A percentile compares a stretch with the other conserved stretches of the same genome.
Conservation (phyloP, 1,140 invertebrate genomes). For the Samia ricini region DNA sequence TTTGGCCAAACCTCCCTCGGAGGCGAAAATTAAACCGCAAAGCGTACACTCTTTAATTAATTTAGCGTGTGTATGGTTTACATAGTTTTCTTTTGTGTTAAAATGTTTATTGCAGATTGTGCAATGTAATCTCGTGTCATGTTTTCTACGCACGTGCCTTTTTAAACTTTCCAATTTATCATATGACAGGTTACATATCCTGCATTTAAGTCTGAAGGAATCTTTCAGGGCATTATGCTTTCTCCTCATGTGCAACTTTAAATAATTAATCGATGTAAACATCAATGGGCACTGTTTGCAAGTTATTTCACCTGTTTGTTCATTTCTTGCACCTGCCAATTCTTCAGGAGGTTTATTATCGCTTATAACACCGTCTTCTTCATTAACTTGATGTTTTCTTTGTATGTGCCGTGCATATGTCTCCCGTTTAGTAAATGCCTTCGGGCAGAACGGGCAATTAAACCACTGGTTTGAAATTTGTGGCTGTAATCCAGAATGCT, state of each 20-base stretch:
- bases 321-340: slow-evolving; percentile 37
- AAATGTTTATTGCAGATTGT: slow-evolving; percentile 64
- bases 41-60: slow-evolving; percentile 53
- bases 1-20: slow-evolving; percentile 55
- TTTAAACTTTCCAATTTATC: slow-evolving; percentile 68
- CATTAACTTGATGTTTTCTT: slow-evolving; percentile 55
- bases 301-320: slow-evolving; percentile 54
- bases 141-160: slow-evolving; percentile 62
- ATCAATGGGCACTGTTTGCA: slow-evolving; percentile 61
- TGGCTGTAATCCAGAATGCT: slow-evolving; percentile 45
- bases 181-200: slow-evolving; percentile 64
- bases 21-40: slow-evolving; percentile 64
- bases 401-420: slow-evolving; percentile 65
- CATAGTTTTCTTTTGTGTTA: slow-evolving; percentile 50
- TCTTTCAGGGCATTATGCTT: slow-evolving; percentile 65
- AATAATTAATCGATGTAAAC: slow-evolving; percentile 56
- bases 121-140: slow-evolving; percentile 54
- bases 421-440: slow-evolving; percentile 59
- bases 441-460: slow-evolving; percentile 63
- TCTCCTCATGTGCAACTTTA: slow-evolving; percentile 66
- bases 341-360: slow-evolving; percentile 22
- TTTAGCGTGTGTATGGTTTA: slow-evolving; percentile 59
- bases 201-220: slow-evolving; percentile 61
- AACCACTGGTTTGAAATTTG: slow-evolving; percentile 44
- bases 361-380: slow-evolving; percentile 33